Percentiles rank a stretch among this genome's conserved stretches.
Evolutionary conservation across 2,888 invertebrate genomes (phyloP).

Genomic region (Melanchra persicariae): DNA sequence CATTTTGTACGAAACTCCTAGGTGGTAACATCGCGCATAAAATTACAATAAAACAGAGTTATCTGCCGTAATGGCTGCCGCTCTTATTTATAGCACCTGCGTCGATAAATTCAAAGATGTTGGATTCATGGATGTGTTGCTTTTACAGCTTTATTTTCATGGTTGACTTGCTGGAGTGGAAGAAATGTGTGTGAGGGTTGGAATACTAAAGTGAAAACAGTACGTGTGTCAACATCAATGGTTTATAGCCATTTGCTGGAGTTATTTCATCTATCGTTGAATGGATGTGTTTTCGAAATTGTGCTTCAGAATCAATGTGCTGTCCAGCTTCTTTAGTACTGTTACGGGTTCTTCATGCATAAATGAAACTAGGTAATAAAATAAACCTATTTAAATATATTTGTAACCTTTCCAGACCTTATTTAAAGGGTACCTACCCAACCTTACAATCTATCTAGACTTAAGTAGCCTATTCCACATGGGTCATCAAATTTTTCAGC

Average conservation of each 20-base stretch:
- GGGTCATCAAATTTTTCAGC: too few relatives aligned
- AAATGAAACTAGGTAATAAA: too few relatives aligned
- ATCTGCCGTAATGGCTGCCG: conserved; percentile 79
- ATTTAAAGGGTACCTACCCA: too few relatives aligned
- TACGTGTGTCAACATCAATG: conserved; percentile 49
- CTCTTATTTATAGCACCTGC: conserved; percentile 80
- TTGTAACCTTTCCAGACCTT: too few relatives aligned
- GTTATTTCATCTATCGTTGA: conserved; percentile 5
- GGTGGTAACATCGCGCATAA: conserved; percentile 80
- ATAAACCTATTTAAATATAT: too few relatives aligned
- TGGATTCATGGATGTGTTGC: conserved; percentile 61
- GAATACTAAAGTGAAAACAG: conserved; percentile 43
- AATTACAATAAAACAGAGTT: conserved; percentile 86
- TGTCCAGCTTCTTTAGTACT: background rate
- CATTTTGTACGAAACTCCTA: conserved; percentile 65
- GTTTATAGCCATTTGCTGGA: conserved; percentile 14
- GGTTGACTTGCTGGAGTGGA: conserved; percentile 49
- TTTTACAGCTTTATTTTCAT: conserved; percentile 61
- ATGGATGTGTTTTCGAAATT: conserved; percentile 19
- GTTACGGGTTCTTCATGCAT: too few relatives aligned
- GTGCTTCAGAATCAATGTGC: background rate
- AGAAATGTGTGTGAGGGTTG: conserved; percentile 35
- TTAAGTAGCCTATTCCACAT: too few relatives aligned
- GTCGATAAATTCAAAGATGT: conserved; percentile 69
- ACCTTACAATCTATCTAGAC: too few relatives aligned